A percentile compares a stretch with the other conserved stretches of the same genome.
Conservation (phyloP, 1,140 invertebrate genomes). For the Elymnias hypermnestra region DNA sequence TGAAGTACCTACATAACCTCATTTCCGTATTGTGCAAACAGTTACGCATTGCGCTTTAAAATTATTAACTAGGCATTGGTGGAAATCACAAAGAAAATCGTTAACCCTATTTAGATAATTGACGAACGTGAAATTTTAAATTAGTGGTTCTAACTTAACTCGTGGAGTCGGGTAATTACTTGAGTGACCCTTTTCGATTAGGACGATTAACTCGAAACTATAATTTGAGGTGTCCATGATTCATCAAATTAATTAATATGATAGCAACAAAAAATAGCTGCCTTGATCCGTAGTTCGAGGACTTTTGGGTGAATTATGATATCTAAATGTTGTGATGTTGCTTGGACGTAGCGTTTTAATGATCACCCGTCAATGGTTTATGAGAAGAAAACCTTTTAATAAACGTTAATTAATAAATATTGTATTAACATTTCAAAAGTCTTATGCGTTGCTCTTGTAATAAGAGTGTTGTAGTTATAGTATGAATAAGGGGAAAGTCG, state of each 20-base stretch:
- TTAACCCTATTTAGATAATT: conserved; percentile 3
- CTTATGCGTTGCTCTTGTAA: too few relatives aligned
- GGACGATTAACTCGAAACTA: conserved; percentile 3
- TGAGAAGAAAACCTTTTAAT: too few relatives aligned
- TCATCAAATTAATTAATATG: too few relatives aligned
- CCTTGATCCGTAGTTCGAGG: conserved; percentile 32
- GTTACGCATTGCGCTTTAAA: background rate
- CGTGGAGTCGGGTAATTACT: background rate
- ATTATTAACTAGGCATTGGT: background rate
- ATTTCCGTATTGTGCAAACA: background rate
- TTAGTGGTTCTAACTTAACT: conserved; percentile 29
- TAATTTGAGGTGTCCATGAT: too few relatives aligned
- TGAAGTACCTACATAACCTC: background rate
- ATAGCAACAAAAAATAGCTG: conserved; percentile 26
- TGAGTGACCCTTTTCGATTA: conserved; percentile 3
- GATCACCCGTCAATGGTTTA: too few relatives aligned
- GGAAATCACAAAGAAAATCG: conserved; percentile 1
- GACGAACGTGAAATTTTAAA: conserved; percentile 50
- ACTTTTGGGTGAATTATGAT: too few relatives aligned
- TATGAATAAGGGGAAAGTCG: too few relatives aligned
- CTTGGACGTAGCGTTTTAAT: background rate
- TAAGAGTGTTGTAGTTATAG: too few relatives aligned
- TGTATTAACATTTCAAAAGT: too few relatives aligned
- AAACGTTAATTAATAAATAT: too few relatives aligned
- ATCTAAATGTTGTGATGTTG: conserved; percentile 8